phyloP scores from a whole-genome alignment of 2,113 vertebrate genomes.

The Struthio camelus region DNA sequence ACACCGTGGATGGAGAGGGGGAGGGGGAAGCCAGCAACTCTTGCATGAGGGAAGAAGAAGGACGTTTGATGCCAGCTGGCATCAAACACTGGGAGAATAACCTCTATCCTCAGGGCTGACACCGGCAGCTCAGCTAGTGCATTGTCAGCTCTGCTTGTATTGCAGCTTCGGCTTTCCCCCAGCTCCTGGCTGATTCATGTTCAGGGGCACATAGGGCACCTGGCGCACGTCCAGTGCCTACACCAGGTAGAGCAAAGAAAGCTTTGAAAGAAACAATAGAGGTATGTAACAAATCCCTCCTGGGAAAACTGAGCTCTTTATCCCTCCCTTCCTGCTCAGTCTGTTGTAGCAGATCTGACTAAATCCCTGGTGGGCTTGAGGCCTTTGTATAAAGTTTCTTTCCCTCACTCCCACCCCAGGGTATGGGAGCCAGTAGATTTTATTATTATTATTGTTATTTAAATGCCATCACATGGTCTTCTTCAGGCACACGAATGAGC shows the following conservation, averaged over 20 bases:
- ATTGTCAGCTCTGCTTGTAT: slow-evolving; percentile 16
- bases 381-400: neutral
- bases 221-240: slow-evolving; percentile 20
- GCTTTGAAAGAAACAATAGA: slow-evolving; percentile 42
- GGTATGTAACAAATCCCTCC: slow-evolving; percentile 22
- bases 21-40: neutral
- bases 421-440: neutral
- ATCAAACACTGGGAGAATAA: slow-evolving; percentile 17
- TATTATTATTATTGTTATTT: neutral
- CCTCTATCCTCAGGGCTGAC: slow-evolving; percentile 34
- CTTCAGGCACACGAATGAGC: neutral
- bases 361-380: neutral
- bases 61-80: slow-evolving; percentile 54
- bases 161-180: neutral
- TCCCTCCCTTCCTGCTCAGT: slow-evolving; percentile 18
- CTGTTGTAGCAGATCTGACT: neutral
- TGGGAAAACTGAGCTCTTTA: slow-evolving; percentile 30
- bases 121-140: slow-evolving; percentile 3
- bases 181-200: neutral
- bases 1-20: neutral
- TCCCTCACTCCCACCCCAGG: neutral
- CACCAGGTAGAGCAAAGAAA: slow-evolving; percentile 37
- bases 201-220: slow-evolving; percentile 15
- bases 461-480: neutral
- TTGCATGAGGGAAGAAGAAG: slow-evolving; percentile 36